These are phyloP conservation scores for Todiramphus chloris DNA, from an alignment of 2,113 vertebrate species.

Conservation along the genomic window DNA sequence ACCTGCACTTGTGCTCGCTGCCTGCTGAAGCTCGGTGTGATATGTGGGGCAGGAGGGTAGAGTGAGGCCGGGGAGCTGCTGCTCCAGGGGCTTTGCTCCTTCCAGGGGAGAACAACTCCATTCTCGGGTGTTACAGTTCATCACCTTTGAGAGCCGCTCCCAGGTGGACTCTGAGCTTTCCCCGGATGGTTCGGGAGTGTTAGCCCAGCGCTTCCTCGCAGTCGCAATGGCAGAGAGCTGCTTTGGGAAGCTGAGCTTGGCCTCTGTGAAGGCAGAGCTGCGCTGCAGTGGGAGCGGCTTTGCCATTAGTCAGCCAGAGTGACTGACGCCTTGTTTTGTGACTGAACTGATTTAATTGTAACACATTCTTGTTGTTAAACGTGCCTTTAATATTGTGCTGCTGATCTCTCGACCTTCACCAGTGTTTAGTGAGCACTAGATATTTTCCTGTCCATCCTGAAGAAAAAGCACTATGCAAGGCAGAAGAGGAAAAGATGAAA, in stretches of 20 bases:
- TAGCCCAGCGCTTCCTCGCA: rapidly evolving
- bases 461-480: neutral
- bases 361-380: neutral
- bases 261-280: neutral
- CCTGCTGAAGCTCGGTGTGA: rapidly evolving
- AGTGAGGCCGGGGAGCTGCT: neutral
- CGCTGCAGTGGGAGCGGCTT: neutral
- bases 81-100: neutral
- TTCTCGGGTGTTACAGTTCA: neutral
- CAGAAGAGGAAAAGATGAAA: neutral
- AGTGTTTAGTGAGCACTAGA: neutral
- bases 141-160: rapidly evolving
- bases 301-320: neutral
- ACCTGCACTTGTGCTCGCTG: rapidly evolving
- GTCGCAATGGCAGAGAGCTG: neutral
- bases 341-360: neutral
- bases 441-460: neutral
- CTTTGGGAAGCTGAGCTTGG: neutral
- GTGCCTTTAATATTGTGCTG: neutral
- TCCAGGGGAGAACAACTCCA: rapidly evolving
- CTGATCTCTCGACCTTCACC: neutral
- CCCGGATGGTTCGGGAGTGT: rapidly evolving
- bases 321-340: neutral
- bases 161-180: neutral
- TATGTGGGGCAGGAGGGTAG: neutral